Evolutionary conservation across 1,140 invertebrate genomes (phyloP), one percentile per base, ranked within the genome.

Genomic region (Trachymyrmex septentrionalis): DNA sequence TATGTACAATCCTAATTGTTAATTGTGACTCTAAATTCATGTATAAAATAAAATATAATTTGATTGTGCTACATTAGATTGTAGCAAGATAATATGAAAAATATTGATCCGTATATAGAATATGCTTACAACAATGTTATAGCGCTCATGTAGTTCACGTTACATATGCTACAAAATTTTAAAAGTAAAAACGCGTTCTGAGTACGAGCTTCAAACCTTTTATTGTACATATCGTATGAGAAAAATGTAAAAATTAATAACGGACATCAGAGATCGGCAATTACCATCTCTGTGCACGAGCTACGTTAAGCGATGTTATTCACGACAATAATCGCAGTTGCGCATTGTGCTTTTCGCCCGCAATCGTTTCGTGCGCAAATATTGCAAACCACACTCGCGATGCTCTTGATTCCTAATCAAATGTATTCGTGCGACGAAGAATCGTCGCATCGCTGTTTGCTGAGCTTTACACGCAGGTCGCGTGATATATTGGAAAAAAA

Each of bases 331-430:
- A 85, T 85, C 72, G 57, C 82, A 21, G 30, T 69, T 77, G 72
- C 48, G 50, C 57, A 85, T 44, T 27, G 21, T 57, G 19, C n/a
- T 63, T 73, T 27, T 85, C 21, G 57, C 3, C 61, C 82, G 72
- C 82, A 85, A 77, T 85, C 82, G 44, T 75, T 85, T 85, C 73
- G 73, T 85, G 82, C 34, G 73, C 82, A 85, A 85, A 85, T 77
- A 85, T 77, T n/a, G 50, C 69, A 24, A 63, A 50, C 80, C 55
- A 50, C 34, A 24, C 44, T 38, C 34, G 50, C 27, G 24, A n/a
- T 57, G 50, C 61, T 85, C 82, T 66, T 76, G 82, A 85, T 85
- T 85, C 72, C 72, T 85, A 85, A 85, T 85, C 82, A 66, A 85
- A 85, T 38, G 82, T 73, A 77, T 57, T 48, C 61, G 27, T 64